These are phyloP conservation scores for Watsonalla binaria DNA, from an alignment of 2,888 invertebrate genomes.

Conservation along the genomic window DNA sequence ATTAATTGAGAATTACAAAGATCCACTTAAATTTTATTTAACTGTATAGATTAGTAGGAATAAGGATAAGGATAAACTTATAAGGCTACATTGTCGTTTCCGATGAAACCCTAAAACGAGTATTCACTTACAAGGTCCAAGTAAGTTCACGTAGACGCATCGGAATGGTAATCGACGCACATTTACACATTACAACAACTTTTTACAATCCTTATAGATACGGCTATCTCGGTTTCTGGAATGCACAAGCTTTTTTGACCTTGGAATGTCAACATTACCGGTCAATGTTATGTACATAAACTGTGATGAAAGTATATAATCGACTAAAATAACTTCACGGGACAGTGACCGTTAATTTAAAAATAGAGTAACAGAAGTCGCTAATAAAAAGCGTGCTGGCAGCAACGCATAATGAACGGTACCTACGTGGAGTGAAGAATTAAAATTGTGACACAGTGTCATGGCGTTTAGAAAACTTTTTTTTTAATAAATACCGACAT, in stretches of 20 bases:
- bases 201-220: neutral
- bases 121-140: neutral
- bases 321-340: conserved; percentile 22
- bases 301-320: conserved; percentile 12
- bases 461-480: conserved; percentile 1
- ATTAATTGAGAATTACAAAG: neutral
- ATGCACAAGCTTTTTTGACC: neutral
- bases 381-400: conserved; percentile 31
- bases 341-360: conserved; percentile 36
- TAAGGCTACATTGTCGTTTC: neutral
- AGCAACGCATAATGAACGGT: conserved; percentile 36
- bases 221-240: neutral
- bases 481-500: neutral
- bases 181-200: neutral
- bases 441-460: conserved; percentile 27
- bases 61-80: neutral
- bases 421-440: conserved; percentile 29
- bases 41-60: neutral
- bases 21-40: neutral
- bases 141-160: neutral
- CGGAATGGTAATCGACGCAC: neutral
- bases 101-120: neutral
- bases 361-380: conserved; percentile 38
- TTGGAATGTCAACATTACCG: neutral
- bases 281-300: neutral